A percentile compares a stretch with the other conserved stretches of the same genome.
Conservation (phyloP, 2,888 invertebrate genomes). For the Molanna angustata region DNA sequence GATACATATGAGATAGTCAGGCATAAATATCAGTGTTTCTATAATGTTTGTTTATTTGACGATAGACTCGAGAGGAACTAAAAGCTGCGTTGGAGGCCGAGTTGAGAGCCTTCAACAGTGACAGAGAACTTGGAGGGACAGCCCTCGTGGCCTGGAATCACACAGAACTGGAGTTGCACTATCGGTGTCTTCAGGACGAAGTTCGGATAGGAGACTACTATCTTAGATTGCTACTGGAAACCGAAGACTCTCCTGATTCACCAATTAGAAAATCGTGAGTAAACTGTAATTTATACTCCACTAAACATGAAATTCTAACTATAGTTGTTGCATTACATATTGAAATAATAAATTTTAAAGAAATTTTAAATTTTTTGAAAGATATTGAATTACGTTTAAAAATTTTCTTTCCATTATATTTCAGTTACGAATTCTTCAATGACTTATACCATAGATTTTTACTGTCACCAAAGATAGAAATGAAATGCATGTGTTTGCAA, state of each 20-base stretch:
- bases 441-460: slow-evolving; percentile 97
- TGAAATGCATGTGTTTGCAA: slow-evolving; percentile 97
- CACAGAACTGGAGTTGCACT: slow-evolving; percentile 92
- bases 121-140: slow-evolving; percentile 83
- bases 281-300: background rate
- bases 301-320: too few species aligned
- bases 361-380: too few species aligned
- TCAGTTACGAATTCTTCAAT: slow-evolving; percentile 93
- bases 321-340: too few species aligned
- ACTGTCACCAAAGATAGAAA: slow-evolving; percentile 85
- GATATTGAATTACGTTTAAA: background rate
- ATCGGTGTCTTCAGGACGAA: slow-evolving; percentile 92
- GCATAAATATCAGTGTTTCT: too few species aligned
- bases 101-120: slow-evolving; percentile 82
- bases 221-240: slow-evolving; percentile 88
- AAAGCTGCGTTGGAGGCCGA: slow-evolving; percentile 91
- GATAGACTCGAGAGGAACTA: slow-evolving; percentile 90
- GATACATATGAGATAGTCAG: too few species aligned
- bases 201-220: slow-evolving; percentile 99
- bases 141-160: slow-evolving; percentile 95
- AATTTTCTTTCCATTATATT: slow-evolving; percentile 35
- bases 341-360: too few species aligned
- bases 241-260: slow-evolving; percentile 79
- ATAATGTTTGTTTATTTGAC: slow-evolving; percentile 1
- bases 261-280: slow-evolving; percentile 89